These are phyloP conservation scores for Camponotus floridanus DNA, from an alignment of 1,140 invertebrate species.

Conservation along the genomic window DNA sequence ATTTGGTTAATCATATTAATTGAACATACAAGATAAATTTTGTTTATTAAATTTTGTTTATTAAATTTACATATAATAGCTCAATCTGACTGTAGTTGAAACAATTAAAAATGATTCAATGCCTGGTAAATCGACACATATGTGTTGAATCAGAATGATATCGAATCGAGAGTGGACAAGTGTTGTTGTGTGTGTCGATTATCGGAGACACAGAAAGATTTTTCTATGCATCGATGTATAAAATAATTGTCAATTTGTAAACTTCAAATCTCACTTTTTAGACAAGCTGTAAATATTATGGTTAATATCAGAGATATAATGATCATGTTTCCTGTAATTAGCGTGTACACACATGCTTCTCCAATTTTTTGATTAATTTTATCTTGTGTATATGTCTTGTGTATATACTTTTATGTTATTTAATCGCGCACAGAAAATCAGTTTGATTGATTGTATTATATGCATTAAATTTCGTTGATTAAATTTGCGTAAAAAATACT, in stretches of 20 bases:
- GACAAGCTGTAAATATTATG: not conserved
- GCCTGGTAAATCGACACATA: not conserved
- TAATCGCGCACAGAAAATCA: not conserved
- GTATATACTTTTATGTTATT: not conserved
- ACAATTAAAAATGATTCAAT: constrained; percentile 29
- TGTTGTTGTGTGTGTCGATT: constrained; percentile 38
- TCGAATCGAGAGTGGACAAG: not conserved
- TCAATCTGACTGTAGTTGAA: constrained; percentile 26
- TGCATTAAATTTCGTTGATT: constrained; percentile 28
- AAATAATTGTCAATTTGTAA: constrained; percentile 59
- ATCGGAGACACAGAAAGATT: constrained; percentile 32
- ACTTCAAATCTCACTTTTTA: not conserved
- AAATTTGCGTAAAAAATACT: constrained; percentile 9
- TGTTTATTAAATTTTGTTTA: constrained; percentile 35
- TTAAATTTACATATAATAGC: constrained; percentile 16
- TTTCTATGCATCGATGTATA: constrained; percentile 37
- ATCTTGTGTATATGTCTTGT: no score
- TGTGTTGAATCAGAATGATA: constrained; percentile 35
- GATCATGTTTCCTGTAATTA: not conserved
- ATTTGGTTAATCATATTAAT: constrained; percentile 2
- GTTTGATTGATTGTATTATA: not conserved
- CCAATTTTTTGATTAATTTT: not conserved
- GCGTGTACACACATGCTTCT: not conserved
- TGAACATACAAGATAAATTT: not conserved
- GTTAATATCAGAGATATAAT: not conserved